phyloP scores from a whole-genome alignment of 1,140 invertebrate genomes.

The Mamestra configurata region DNA sequence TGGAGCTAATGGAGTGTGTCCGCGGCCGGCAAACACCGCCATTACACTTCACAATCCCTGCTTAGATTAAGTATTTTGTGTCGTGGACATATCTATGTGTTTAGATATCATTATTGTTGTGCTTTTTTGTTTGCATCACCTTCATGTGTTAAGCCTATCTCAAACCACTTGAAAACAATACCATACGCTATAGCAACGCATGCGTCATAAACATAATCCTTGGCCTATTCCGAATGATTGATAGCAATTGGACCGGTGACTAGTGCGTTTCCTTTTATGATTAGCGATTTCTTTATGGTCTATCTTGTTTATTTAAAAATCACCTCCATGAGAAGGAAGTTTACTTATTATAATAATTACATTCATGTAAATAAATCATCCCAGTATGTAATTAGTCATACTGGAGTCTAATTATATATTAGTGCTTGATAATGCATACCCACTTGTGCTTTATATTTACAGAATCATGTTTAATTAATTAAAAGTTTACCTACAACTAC shows the following conservation, averaged over 20 bases:
- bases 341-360: background rate
- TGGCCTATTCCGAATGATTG: slow-evolving; percentile 44
- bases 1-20: slow-evolving; percentile 75
- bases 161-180: slow-evolving; percentile 25
- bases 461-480: too few relatives aligned
- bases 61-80: slow-evolving; percentile 26
- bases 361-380: slow-evolving; percentile 3
- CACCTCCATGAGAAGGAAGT: slow-evolving; percentile 19
- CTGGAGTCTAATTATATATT: background rate
- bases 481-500: too few relatives aligned
- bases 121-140: background rate
- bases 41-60: slow-evolving; percentile 19
- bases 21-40: slow-evolving; percentile 37
- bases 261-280: slow-evolving; percentile 34
- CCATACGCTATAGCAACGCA: slow-evolving; percentile 6
- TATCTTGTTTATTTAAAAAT: slow-evolving; percentile 25
- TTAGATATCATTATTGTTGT: slow-evolving; percentile 5
- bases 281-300: slow-evolving; percentile 19
- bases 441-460: background rate
- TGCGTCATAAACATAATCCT: slow-evolving; percentile 44
- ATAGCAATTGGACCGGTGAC: slow-evolving; percentile 32
- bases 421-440: background rate
- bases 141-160: slow-evolving; percentile 3
- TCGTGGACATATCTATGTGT: slow-evolving; percentile 36
- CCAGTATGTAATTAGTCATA: background rate